These are phyloP conservation scores for Phylloscopus trochilus DNA, from an alignment of 2,113 vertebrate species.

Conservation along the genomic window DNA sequence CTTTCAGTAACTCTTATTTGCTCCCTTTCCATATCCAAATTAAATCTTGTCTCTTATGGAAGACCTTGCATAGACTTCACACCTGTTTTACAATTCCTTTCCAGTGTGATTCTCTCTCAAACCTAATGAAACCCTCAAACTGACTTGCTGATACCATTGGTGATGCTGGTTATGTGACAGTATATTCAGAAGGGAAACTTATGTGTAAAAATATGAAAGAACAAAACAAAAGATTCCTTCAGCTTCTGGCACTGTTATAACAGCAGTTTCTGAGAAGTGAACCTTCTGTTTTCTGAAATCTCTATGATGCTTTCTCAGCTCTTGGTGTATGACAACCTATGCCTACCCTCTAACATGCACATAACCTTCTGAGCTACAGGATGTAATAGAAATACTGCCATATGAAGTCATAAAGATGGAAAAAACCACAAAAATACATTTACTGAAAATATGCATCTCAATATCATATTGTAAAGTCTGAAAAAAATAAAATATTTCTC, in stretches of 20 bases:
- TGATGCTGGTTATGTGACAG: background rate
- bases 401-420: background rate
- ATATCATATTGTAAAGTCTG: background rate
- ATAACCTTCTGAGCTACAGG: background rate
- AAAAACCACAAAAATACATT: background rate
- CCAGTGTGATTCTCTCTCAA: background rate
- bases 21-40: slow-evolving; percentile 17
- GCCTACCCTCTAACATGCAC: background rate
- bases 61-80: background rate
- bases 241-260: background rate
- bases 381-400: background rate
- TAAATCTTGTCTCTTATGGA: background rate
- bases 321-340: fast-evolving
- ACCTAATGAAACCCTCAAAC: background rate
- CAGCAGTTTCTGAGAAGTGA: background rate
- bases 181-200: background rate
- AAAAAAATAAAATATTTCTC: background rate
- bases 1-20: background rate
- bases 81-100: background rate
- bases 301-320: background rate
- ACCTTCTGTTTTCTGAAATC: background rate
- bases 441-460: background rate
- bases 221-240: background rate
- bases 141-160: background rate
- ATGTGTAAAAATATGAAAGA: background rate